Conservation (phyloP, 2,888 invertebrate genomes). For the Drosophila algonquin region DNA sequence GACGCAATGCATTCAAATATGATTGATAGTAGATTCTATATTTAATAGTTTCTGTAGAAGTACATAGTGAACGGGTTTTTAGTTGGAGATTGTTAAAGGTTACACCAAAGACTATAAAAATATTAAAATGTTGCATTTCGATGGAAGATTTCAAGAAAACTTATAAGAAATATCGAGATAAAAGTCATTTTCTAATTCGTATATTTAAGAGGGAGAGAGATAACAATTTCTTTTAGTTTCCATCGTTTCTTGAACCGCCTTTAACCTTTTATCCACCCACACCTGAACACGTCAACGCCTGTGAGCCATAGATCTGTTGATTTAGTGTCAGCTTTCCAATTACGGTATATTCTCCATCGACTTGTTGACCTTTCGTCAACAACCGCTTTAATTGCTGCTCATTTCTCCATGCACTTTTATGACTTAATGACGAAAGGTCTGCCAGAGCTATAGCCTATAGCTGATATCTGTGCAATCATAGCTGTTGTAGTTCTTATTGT, state of each 20-base stretch:
- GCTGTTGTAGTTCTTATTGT: constrained; percentile 14
- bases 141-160: too few species aligned
- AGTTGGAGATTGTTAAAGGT: background rate
- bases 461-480: constrained; percentile 48
- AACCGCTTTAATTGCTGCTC: constrained; percentile 48
- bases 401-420: constrained; percentile 48
- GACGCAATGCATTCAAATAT: background rate
- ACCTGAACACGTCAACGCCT: constrained; percentile 4
- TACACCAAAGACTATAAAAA: background rate
- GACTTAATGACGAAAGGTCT: constrained; percentile 43
- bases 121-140: background rate
- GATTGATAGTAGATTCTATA: background rate
- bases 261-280: background rate
- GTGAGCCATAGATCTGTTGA: constrained; percentile 26
- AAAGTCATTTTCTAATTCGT: too few species aligned
- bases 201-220: too few species aligned
- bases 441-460: constrained; percentile 15
- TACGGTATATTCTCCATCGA: constrained; percentile 49
- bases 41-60: background rate
- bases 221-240: background rate
- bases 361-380: constrained; percentile 69
- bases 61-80: background rate
- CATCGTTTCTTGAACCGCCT: background rate
- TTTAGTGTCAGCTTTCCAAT: constrained; percentile 36
- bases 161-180: too few species aligned